Evolutionary conservation across 1,140 invertebrate species (phyloP).

Genomic region (Drosophila asahinai): DNA sequence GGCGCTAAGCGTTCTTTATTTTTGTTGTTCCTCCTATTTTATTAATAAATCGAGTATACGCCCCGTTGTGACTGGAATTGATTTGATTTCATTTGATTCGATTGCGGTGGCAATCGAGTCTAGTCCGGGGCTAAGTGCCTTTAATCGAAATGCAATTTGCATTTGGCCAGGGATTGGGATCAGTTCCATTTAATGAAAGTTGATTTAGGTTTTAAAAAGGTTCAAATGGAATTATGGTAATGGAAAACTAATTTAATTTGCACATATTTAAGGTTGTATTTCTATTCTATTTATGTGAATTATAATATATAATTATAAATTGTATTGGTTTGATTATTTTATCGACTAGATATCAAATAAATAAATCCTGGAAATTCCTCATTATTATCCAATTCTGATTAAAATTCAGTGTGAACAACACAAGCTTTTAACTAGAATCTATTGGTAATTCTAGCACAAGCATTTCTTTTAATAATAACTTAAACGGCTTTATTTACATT

Average conservation of each 20-base stretch:
- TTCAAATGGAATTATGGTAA: not conserved
- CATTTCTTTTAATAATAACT: not conserved
- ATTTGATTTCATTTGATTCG: slow-evolving; percentile 66
- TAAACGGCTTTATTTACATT: not conserved
- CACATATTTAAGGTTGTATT: not conserved
- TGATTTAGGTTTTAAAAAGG: not conserved
- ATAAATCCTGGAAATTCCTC: too few relatives aligned
- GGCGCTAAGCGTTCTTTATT: slow-evolving; percentile 68
- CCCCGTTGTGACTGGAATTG: slow-evolving; percentile 74
- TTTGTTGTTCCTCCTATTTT: slow-evolving; percentile 20
- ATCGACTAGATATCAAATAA: too few relatives aligned
- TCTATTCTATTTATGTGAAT: not conserved
- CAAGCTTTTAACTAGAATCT: too few relatives aligned
- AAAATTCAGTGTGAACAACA: too few relatives aligned
- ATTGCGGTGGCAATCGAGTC: slow-evolving; percentile 46
- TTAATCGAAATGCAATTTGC: slow-evolving; percentile 69
- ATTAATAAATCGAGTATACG: slow-evolving; percentile 74
- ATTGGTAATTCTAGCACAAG: too few relatives aligned
- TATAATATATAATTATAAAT: too few relatives aligned
- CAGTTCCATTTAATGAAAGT: not conserved
- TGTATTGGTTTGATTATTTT: too few relatives aligned
- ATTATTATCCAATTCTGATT: too few relatives aligned
- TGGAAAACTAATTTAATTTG: not conserved
- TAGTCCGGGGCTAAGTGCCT: slow-evolving; percentile 11
- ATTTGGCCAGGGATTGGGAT: slow-evolving; percentile 10